Evolutionary conservation across 2,797 vertebrate species (phyloP).

Genomic region (Esox lucius): DNA sequence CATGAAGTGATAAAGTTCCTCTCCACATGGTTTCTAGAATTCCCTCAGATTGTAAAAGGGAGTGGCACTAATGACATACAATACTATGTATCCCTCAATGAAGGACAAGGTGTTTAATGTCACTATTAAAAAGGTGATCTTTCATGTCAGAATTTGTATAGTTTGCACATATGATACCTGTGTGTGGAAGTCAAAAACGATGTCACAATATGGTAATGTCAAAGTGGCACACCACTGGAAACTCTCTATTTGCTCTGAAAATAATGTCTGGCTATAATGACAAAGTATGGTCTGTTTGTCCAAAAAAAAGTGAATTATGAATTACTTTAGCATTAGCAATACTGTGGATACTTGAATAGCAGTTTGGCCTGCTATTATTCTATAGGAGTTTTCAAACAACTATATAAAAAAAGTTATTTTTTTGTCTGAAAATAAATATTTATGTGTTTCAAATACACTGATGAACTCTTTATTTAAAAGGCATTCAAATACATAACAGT

Average conservation of each 20-base stretch:
- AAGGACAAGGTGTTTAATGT: background rate
- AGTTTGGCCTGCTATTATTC: constrained; percentile 56
- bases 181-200: constrained; percentile 3
- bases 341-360: constrained; percentile 59
- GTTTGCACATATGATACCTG: constrained; percentile 28
- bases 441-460: constrained; percentile 68
- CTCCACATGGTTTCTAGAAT: too few relatives aligned
- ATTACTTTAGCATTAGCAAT: constrained; percentile 59
- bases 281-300: constrained; percentile 15
- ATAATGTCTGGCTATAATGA: background rate
- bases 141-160: constrained; percentile 21
- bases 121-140: constrained; percentile 15
- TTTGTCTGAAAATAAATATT: constrained; percentile 76
- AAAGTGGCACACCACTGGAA: background rate
- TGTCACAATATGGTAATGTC: constrained; percentile 3
- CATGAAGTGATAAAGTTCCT: background rate
- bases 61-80: background rate
- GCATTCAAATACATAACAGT: background rate
- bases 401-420: constrained; percentile 68
- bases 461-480: background rate
- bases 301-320: constrained; percentile 41
- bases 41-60: too few relatives aligned
- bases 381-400: constrained; percentile 63
- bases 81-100: background rate
- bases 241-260: background rate